These are phyloP conservation scores for Papilio polyxenes DNA, from an alignment of 1,140 invertebrate species.

Conservation along the genomic window DNA sequence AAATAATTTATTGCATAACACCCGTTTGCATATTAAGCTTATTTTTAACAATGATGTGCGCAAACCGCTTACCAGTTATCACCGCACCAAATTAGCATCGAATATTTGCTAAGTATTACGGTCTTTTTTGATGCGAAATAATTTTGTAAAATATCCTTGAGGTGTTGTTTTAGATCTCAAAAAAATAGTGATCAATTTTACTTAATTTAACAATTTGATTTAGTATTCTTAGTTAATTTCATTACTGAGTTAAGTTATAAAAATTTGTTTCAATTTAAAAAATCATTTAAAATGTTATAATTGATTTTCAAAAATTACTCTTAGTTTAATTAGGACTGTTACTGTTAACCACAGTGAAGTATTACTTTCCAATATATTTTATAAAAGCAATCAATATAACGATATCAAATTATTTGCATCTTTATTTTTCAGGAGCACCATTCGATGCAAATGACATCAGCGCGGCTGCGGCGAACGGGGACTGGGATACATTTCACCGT, in stretches of 20 bases:
- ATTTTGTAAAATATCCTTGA: not conserved
- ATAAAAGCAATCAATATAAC: not conserved
- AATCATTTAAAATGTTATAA: too few species aligned
- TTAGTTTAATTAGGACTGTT: too few species aligned
- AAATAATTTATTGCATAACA: conserved; percentile 13
- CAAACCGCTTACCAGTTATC: not conserved
- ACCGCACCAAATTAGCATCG: not conserved
- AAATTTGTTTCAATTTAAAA: too few species aligned
- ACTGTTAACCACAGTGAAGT: too few species aligned
- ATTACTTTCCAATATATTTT: too few species aligned
- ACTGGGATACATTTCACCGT: conserved; percentile 51
- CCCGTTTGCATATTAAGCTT: not conserved
- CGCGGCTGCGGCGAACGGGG: conserved; percentile 43
- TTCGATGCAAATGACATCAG: conserved; percentile 40
- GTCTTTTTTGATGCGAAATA: not conserved
- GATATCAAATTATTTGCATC: not conserved
- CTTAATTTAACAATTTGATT: not conserved
- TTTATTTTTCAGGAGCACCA: conserved; percentile 45
- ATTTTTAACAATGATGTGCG: conserved; percentile 13
- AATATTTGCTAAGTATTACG: conserved; percentile 3
- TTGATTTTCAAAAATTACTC: too few species aligned
- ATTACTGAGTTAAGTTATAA: too few species aligned
- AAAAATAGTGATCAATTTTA: not conserved
- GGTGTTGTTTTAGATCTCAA: not conserved
- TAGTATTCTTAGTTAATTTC: not conserved